Base-by-base conservation (phyloP, 2,797 vertebrate genomes). In the Lycodopsis pacificus region DNA sequence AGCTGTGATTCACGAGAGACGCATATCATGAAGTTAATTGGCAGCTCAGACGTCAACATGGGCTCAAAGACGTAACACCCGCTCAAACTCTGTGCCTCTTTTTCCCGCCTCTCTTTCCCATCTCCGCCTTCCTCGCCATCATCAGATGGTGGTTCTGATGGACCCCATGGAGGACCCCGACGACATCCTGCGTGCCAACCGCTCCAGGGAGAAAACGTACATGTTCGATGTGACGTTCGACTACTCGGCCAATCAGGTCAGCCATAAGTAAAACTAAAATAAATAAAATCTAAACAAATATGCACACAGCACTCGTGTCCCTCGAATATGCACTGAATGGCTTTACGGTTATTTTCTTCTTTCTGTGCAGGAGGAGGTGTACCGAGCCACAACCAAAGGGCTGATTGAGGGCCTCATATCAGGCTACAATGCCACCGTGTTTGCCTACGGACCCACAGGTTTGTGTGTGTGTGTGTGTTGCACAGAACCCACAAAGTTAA, bases 401-500 rank as follows among this genome's bases (percentile, higher is more conserved):
- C 94, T 99, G 73, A 96, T 99, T 0, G 91, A 96, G 34, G 97
- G 96, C 0, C 93, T 99, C 82, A 96, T 97, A 77, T 97, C 97
- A 0, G 97, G 97, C 86, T 98, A 96, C 91, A 97, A 98, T 11
- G 97, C 97, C 86, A 99, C 97, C 0, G 94, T 98, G 86, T 98
- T 99, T 77, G 95, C 97, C 89, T 99, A 98, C 4, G 97, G 97
- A 88, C 97, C 97, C 79, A 99, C 97, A 80, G 97, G 97, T 98
- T 70, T 68, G 93, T 70, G 20, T 12, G 54, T 61, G 44, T 42
- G 58, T 51, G 38, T 65, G 40, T 53, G 32, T 57, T 38, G 20
- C 40, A 30, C 53, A 56, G 44, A 57, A 63, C 15, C 42, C 25
- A 36, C 36, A 10, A 61, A 22, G 54, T 67, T 66, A 62, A 54